Conservation (phyloP, 2,113 vertebrate species). For the Zosterops hypoxanthus region DNA sequence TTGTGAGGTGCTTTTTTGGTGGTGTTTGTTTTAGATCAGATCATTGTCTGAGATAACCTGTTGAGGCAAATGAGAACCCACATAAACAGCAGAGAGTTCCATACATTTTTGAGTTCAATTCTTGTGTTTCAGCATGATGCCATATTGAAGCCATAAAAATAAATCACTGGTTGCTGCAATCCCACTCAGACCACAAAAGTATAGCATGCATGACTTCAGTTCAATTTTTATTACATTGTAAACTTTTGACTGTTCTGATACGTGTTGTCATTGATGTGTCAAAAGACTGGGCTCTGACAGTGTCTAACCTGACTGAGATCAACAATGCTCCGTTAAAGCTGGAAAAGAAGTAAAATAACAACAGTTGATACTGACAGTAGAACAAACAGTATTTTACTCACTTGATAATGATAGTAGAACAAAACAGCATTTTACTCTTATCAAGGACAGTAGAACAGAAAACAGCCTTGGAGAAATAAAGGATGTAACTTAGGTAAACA, state of each 20-base stretch:
- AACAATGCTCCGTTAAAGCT: constrained; percentile 25
- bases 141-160: background rate
- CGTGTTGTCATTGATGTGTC: constrained; percentile 55
- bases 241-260: constrained; percentile 69
- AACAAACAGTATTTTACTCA: background rate
- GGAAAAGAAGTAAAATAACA: background rate
- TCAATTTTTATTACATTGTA: constrained; percentile 69
- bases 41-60: background rate
- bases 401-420: background rate
- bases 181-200: constrained; percentile 33
- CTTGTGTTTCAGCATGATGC: background rate
- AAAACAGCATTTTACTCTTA: background rate
- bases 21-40: background rate
- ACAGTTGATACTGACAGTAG: background rate
- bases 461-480: no score
- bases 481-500: no score
- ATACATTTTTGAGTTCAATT: background rate
- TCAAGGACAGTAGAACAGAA: background rate
- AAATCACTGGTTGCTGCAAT: constrained; percentile 51
- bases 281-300: constrained; percentile 55
- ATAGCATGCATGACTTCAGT: constrained; percentile 52
- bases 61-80: background rate
- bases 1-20: background rate
- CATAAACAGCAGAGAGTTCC: background rate
- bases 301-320: constrained; percentile 56